Base-by-base conservation (phyloP, 2,888 invertebrate genomes). In the Mycalesis mineus region DNA sequence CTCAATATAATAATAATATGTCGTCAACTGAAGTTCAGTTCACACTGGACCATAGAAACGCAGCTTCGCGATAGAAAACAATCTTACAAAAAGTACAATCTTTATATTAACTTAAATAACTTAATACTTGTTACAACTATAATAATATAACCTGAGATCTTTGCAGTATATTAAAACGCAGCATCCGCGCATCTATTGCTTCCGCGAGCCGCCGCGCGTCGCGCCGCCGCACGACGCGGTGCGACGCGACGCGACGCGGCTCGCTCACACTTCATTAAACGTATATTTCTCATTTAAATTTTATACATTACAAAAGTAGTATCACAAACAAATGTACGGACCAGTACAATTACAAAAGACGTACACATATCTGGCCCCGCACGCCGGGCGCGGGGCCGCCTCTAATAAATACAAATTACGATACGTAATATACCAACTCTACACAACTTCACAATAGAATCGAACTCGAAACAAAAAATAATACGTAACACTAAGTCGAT, bases 291-390 rank as follows among this genome's bases (percentile, higher is more conserved):
- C 82, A 77, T 82, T 85, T 80, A 80, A 82, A 80, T 79, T 88
- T 86, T 86, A 86, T 86, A 85, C 84, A 88, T 89, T 88, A 89
- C 88, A 89, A 88, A 88, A 86, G 90, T 90, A 90, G 89, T 90
- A 90, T 90, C 90, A 90, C 90, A 90, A 90, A 90, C 85, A 88
- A 90, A 89, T 88, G 89, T 90, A 90, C 89, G 79, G 88, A 85
- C 88, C 86, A 87, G 88, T 88, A 86, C 85, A 85, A 82, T 84
- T 85, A 87, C 82, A 80, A 87, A 82, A 83, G 83, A 82, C 82
- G 81, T 84, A 81, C 82, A 84, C 81, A 82, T 82, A 84, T 74
- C 73, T 67, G 77, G 75, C 66, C 77, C 68, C 79, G 22, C 22
- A 22, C 71, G 66, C 70, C 71, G 82, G 85, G 73, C 74, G 66